Evolutionary conservation across 1,140 invertebrate species (phyloP).

Genomic region (Oscheius sp.): DNA sequence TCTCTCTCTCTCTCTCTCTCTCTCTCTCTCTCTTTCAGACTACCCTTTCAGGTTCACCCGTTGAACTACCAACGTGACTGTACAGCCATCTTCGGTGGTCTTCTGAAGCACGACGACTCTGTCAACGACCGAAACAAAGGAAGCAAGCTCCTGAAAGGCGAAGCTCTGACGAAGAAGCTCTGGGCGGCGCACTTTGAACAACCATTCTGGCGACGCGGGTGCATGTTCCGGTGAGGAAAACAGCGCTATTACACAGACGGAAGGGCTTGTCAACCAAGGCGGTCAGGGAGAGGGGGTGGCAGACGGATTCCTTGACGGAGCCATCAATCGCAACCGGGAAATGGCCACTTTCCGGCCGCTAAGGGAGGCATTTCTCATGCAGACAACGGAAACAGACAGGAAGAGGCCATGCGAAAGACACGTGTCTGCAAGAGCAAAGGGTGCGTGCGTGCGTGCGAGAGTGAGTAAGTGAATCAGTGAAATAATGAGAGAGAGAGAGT

Average conservation of each 20-base stretch:
- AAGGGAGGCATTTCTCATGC: too few species aligned
- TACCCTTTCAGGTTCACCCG: conserved; percentile 59
- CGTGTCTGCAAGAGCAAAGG: too few species aligned
- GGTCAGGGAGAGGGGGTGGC: too few species aligned
- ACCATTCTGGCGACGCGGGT: conserved; percentile 57
- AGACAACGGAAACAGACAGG: too few species aligned
- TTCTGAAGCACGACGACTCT: conserved; percentile 63
- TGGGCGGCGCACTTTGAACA: conserved; percentile 58
- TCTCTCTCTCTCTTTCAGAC: conserved; percentile 9
- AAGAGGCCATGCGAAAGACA: too few species aligned
- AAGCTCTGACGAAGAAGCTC: conserved; percentile 54
- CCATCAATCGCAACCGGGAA: too few species aligned
- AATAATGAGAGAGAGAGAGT: too few species aligned
- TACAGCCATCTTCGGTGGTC: conserved; percentile 59
- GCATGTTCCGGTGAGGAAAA: conserved; percentile 52
- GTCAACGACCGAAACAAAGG: conserved; percentile 62
- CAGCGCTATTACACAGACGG: neutral
- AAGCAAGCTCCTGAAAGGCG: conserved; percentile 61
- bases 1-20: neutral
- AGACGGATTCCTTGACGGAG: neutral
- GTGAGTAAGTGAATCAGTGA: too few species aligned
- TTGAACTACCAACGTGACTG: conserved; percentile 62
- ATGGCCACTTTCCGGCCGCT: too few species aligned
- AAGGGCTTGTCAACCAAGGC: too few species aligned
- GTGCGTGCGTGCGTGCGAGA: too few species aligned